Conservation (phyloP, 2,797 vertebrate genomes). For the Alcedo quadribrachys region DNA sequence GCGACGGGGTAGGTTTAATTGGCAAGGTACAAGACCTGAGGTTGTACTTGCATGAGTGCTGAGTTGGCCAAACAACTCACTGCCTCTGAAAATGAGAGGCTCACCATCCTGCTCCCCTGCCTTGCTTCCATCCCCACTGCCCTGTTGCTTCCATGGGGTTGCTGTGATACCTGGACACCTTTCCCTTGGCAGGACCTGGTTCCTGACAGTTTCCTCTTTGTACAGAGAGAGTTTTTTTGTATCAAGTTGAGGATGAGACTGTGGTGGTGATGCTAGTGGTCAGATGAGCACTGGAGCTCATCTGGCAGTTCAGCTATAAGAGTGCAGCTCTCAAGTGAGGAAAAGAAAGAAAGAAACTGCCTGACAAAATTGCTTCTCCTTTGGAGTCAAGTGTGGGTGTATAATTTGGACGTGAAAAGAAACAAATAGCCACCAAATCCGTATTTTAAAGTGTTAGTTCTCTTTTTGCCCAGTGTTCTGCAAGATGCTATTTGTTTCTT, state of each 20-base stretch:
- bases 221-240: background rate
- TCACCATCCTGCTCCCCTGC: background rate
- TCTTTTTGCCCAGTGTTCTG: background rate
- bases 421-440: background rate
- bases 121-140: background rate
- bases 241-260: background rate
- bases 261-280: background rate
- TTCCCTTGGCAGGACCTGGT: too few species aligned
- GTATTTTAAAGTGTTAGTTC: background rate
- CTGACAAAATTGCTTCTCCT: background rate
- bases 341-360: background rate
- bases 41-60: background rate
- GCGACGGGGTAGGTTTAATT: background rate
- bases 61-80: background rate
- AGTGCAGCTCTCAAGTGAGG: background rate
- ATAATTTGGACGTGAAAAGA: background rate
- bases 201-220: background rate
- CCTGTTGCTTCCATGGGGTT: background rate
- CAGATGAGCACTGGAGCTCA: background rate
- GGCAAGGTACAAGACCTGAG: background rate
- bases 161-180: background rate
- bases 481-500: background rate
- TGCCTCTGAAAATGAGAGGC: background rate
- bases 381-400: background rate
- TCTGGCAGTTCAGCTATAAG: background rate